These are phyloP conservation scores for Schrankia costaestrigalis DNA, from an alignment of 2,888 invertebrate genomes.

Conservation along the genomic window DNA sequence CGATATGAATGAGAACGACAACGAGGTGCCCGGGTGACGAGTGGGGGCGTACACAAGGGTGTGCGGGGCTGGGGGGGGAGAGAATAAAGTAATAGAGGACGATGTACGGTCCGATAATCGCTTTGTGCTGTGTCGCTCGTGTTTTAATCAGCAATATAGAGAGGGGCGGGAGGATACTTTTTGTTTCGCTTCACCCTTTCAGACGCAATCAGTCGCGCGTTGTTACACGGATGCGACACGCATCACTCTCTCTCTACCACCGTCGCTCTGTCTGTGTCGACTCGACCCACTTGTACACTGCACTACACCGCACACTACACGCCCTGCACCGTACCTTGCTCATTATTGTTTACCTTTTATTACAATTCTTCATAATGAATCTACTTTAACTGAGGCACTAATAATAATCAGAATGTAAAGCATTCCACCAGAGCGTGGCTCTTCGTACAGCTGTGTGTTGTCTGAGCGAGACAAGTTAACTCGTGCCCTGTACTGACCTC, in stretches of 20 bases:
- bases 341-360: too few relatives aligned
- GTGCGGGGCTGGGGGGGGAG: background rate
- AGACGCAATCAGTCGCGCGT: conserved; percentile 67
- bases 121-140: conserved; percentile 60
- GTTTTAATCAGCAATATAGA: conserved; percentile 69
- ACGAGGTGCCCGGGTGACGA: conserved; percentile 10
- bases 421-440: too few relatives aligned
- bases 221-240: conserved; percentile 58
- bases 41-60: conserved; percentile 1
- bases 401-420: too few relatives aligned
- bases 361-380: too few relatives aligned
- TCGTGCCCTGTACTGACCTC: too few relatives aligned
- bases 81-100: conserved; percentile 50
- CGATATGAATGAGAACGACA: conserved; percentile 43
- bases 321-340: too few relatives aligned
- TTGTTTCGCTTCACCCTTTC: conserved; percentile 63
- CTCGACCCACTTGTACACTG: conserved; percentile 37
- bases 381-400: too few relatives aligned
- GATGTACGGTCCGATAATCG: conserved; percentile 67
- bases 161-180: conserved; percentile 36
- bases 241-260: conserved; percentile 44
- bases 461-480: too few relatives aligned
- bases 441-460: too few relatives aligned
- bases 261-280: conserved; percentile 21
- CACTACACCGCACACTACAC: too few relatives aligned